These are phyloP conservation scores for Spea hammondii DNA, from an alignment of 2,797 vertebrate genomes.

Conservation along the genomic window DNA sequence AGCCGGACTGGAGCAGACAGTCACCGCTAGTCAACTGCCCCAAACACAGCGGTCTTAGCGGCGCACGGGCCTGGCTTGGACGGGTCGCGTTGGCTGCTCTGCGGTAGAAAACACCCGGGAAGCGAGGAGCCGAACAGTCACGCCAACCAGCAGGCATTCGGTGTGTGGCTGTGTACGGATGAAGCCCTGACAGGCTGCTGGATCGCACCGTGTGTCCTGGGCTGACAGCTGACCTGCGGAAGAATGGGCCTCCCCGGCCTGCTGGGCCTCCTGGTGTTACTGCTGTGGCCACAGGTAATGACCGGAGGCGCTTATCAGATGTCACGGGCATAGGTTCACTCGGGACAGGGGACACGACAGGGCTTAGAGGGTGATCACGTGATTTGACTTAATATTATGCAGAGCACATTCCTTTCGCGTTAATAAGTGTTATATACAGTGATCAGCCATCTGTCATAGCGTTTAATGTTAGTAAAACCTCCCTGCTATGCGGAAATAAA, in stretches of 20 bases:
- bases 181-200: constrained; percentile 15
- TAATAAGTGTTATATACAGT: no score
- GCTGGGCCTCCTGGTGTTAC: constrained; percentile 25
- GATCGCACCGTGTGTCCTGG: background rate
- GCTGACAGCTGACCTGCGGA: constrained; percentile 4
- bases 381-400: no score
- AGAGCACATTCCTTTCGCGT: no score
- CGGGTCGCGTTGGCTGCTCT: background rate
- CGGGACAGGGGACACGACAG: no score
- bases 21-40: background rate
- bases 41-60: background rate
- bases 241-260: background rate
- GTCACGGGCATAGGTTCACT: no score
- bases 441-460: no score
- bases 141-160: background rate
- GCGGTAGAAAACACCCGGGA: background rate
- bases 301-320: no score
- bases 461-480: no score
- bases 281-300: constrained; percentile 27
- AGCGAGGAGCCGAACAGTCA: background rate
- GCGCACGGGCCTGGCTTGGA: background rate
- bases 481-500: no score
- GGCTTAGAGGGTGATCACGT: no score
- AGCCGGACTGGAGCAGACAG: background rate
- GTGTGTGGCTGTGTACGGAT: background rate